Evolutionary conservation across 2,113 vertebrate genomes (phyloP).

Genomic region (Mustela lutreola): DNA sequence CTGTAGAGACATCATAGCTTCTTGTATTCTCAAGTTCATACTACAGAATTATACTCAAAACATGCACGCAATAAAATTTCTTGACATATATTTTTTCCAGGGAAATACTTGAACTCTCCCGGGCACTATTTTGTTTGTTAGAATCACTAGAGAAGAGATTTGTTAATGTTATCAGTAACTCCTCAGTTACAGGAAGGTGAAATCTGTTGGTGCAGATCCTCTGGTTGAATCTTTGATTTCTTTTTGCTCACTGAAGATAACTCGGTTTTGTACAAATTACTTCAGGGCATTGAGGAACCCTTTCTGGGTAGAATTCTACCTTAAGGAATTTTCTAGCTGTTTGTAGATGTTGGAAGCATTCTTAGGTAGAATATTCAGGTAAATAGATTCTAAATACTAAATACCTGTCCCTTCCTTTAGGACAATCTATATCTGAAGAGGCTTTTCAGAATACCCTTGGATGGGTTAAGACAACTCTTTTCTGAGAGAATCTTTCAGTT

Average conservation of each 20-base stretch:
- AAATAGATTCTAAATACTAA: background rate
- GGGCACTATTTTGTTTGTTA: conserved; percentile 12
- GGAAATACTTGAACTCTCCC: background rate
- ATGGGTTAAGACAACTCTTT: background rate
- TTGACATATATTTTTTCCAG: background rate
- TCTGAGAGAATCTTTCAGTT: background rate
- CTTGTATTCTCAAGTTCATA: background rate
- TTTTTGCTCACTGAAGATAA: background rate
- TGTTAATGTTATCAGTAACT: background rate
- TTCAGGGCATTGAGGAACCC: background rate
- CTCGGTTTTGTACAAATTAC: conserved; percentile 13
- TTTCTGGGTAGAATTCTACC: background rate
- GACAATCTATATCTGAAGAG: background rate
- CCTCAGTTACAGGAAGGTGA: background rate
- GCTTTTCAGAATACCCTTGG: background rate
- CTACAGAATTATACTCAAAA: background rate
- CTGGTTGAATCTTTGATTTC: background rate
- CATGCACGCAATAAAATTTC: background rate
- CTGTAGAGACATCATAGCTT: background rate
- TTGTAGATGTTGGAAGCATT: background rate
- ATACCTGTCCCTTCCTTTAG: background rate
- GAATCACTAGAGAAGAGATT: conserved; percentile 36
- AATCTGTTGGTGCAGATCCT: background rate
- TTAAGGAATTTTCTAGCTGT: background rate
- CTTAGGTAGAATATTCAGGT: background rate